phyloP scores from a whole-genome alignment of 2,888 invertebrate species.

The Baronia brevicornis region DNA sequence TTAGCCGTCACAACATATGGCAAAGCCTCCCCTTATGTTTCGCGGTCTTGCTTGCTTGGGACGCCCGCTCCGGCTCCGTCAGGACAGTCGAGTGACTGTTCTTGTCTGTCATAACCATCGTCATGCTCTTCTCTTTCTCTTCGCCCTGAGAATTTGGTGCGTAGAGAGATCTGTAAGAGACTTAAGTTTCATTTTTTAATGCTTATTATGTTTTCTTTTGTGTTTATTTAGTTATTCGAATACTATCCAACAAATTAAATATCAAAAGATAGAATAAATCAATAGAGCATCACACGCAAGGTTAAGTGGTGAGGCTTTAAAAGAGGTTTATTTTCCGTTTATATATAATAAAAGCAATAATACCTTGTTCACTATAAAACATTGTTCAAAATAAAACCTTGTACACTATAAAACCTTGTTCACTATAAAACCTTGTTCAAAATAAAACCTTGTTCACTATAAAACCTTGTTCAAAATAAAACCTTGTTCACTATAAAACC shows the following conservation, averaged over 20 bases:
- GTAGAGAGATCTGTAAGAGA: constrained; percentile 70
- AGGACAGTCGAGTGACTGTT: constrained; percentile 26
- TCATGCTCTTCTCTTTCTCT: constrained; percentile 39
- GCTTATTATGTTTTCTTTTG: constrained; percentile 26
- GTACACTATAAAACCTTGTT: too few species aligned
- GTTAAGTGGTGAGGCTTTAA: too few species aligned
- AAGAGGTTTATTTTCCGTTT: too few species aligned
- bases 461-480: too few species aligned
- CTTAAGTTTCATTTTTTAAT: constrained; percentile 53
- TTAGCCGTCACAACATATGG: constrained; percentile 73
- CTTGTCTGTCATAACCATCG: constrained; percentile 26
- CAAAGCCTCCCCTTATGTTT: constrained; percentile 63
- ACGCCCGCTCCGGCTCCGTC: constrained; percentile 24
- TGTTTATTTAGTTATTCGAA: not conserved
- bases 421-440: too few species aligned
- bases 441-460: too few species aligned
- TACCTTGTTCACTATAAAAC: too few species aligned
- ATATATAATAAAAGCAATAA: too few species aligned
- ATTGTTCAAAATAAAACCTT: too few species aligned
- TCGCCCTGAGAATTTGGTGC: constrained; percentile 52
- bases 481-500: too few species aligned
- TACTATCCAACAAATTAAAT: not conserved
- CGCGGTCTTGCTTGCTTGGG: constrained; percentile 30
- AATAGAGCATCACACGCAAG: too few species aligned
- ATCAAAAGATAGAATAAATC: not conserved